phyloP scores from a whole-genome alignment of 2,797 vertebrate species.

The Clarias pachynema region DNA sequence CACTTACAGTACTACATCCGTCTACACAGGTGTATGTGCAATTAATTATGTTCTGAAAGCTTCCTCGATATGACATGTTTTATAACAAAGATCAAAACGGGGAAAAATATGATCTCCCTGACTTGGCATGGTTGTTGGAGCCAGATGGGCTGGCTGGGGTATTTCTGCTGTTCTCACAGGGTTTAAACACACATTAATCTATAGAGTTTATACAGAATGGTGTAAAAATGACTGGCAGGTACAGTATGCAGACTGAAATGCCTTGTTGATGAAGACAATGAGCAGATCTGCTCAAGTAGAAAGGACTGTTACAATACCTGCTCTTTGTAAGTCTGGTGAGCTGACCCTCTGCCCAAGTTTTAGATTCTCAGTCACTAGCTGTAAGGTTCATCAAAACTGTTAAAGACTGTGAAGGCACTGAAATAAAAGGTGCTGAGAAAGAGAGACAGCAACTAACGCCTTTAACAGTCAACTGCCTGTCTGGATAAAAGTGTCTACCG shows the following conservation, averaged over 20 bases:
- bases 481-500: not conserved
- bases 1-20: not conserved
- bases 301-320: not conserved
- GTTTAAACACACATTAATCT: not conserved
- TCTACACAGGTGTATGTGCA: not conserved
- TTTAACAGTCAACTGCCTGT: not conserved
- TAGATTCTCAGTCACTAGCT: not conserved
- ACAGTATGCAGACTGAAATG: not conserved
- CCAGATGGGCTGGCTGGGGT: not conserved
- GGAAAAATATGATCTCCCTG: not conserved
- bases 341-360: not conserved
- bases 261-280: not conserved
- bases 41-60: not conserved
- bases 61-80: not conserved
- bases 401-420: not conserved
- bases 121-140: not conserved
- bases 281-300: not conserved
- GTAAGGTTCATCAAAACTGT: not conserved
- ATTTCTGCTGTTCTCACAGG: not conserved
- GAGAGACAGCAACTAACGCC: not conserved
- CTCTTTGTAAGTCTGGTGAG: not conserved
- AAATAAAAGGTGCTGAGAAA: not conserved
- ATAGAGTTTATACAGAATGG: not conserved
- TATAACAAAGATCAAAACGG: not conserved
- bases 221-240: not conserved